A percentile compares a stretch with the other conserved stretches of the same genome.
Evolutionary conservation across 2,888 invertebrate genomes (phyloP).

Genomic region (Hirudinaria manillensis): DNA sequence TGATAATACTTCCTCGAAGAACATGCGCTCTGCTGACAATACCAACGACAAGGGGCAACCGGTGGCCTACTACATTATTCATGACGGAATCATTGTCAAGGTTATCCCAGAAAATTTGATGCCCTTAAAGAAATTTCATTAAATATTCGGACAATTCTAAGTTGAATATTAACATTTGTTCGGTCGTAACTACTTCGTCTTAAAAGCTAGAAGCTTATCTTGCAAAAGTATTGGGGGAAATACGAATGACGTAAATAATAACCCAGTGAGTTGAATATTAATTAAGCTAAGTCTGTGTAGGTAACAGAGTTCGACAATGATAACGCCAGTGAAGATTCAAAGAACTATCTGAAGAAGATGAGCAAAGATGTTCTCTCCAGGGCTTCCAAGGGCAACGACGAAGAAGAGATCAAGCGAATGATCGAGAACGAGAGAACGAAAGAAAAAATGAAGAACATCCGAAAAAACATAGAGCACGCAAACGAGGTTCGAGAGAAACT

Average conservation of each 20-base stretch:
- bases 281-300: neutral
- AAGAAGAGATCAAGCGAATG: neutral
- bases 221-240: no score
- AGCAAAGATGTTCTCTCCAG: neutral
- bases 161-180: no score
- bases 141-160: no score
- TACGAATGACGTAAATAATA: no score
- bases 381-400: neutral
- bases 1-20: neutral
- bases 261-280: no score
- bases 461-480: neutral
- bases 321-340: neutral
- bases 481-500: slow-evolving; percentile 10
- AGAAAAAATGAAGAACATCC: slow-evolving; percentile 23
- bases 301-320: neutral
- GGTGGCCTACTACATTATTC: slow-evolving; percentile 24
- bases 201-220: no score
- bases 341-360: neutral
- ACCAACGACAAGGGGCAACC: neutral
- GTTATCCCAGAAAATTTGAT: neutral
- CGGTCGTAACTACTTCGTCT: no score
- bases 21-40: neutral
- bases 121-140: neutral
- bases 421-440: slow-evolving; percentile 13
- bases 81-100: slow-evolving; percentile 17